Conservation (phyloP, 2,888 invertebrate genomes). For the Heteropelma amictum region DNA sequence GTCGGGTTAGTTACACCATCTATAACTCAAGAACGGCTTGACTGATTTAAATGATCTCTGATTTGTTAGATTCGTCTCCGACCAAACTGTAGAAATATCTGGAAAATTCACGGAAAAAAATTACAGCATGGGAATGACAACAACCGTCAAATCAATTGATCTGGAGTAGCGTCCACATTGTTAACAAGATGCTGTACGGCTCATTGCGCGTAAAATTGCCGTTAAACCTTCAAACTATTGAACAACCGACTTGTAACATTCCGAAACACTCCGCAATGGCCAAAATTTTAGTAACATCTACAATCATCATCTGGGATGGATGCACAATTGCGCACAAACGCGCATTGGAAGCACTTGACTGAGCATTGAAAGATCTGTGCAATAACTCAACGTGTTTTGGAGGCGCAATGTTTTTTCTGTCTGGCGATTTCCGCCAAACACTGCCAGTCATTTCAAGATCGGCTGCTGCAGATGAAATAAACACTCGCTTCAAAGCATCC, state of each 20-base stretch:
- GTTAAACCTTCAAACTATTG: conserved; percentile 65
- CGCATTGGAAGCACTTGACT: conserved; percentile 68
- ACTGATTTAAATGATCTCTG: conserved; percentile 14
- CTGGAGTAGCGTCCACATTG: conserved; percentile 77
- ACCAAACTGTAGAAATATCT: no score
- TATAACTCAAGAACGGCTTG: no score
- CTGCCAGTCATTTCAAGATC: conserved; percentile 62
- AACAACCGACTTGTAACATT: conserved; percentile 65
- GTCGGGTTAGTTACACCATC: no score
- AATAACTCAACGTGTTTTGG: conserved; percentile 53
- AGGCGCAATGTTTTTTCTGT: conserved; percentile 57
- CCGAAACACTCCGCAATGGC: no score
- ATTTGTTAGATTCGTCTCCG: no score
- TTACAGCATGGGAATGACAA: no score
- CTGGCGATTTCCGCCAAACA: conserved; percentile 66
- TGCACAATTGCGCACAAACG: conserved; percentile 73
- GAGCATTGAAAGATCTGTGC: conserved; percentile 61
- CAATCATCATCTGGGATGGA: conserved; percentile 75
- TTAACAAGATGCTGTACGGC: conserved; percentile 72
- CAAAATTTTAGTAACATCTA: conserved; percentile 63
- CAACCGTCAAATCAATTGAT: conserved; percentile 72
- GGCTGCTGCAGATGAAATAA: conserved; percentile 54
- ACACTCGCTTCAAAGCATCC: neutral
- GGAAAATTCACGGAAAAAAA: no score
- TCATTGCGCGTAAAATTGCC: conserved; percentile 73